Base-by-base conservation (phyloP, 1,140 invertebrate species). In the Sarcophaga peregrina region DNA sequence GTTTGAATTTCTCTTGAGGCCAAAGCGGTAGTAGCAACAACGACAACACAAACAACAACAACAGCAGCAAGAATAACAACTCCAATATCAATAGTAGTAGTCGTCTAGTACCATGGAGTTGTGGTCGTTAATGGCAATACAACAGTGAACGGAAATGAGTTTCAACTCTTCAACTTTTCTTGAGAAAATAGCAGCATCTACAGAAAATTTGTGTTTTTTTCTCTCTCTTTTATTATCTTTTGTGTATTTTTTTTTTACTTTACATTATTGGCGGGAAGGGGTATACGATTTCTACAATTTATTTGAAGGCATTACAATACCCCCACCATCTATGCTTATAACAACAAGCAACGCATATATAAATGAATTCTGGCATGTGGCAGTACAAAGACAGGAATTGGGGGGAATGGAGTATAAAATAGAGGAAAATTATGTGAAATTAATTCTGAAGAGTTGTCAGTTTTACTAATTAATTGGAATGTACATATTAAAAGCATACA, bases 1-100 rank as follows among this genome's bases (percentile, higher is more conserved):
- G 81, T 72, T 81, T 81, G 80, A 83, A 83, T 83, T 83, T 83
- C 80, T 54, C 83, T 78, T 81, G 75, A 78, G 75, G 48, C 47
- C 8, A 9, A 46, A 17, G 58, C 7, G 15, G 58, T n/a, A 15
- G 25, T 37, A 11, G 37, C 62, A 72, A 20, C 0, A 72, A 72
- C 62, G 20, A 72, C 17, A 72, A 25, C 20, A 72, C 62, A 72
- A 17, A 72, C 20, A 25, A 25, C 62, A 25, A 78, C 75, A 78
- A 50, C 20, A 50, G 50, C 75, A 78, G 47, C n/a, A 2, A 37
- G 25, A 4, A n/a, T n/a, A 78, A 78, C n/a, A 50, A 11, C 17
- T 50, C 10, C 48, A 78, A 25, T 68, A 20, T 15, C n/a, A 7
- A 25, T 17, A 8, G 6, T n/a, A 58, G 54, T 13, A 4, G 25